Percentiles rank a stretch among this genome's conserved stretches.
Conservation (phyloP, 2,797 vertebrate genomes). For the Orientallactaga sibirica region DNA sequence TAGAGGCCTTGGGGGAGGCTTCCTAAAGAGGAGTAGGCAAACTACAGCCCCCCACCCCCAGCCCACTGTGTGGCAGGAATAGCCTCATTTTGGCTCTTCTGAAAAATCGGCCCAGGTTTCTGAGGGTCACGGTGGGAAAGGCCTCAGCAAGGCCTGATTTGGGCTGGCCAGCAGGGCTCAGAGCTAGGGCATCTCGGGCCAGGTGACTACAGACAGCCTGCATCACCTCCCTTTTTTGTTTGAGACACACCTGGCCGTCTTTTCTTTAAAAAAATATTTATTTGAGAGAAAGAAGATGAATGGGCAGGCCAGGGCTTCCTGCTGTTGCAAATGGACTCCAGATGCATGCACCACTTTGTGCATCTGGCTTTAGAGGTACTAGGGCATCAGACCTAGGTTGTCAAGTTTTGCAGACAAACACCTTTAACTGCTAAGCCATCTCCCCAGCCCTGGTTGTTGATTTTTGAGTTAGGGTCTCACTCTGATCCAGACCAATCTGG, state of each 20-base stretch:
- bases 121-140: not conserved
- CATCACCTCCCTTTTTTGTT: not conserved
- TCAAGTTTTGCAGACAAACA: too few species aligned
- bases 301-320: too few species aligned
- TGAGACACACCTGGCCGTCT: not conserved
- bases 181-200: not conserved
- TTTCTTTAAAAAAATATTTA: not conserved
- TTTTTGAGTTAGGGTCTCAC: too few species aligned
- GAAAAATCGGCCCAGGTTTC: not conserved
- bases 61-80: accelerated
- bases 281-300: too few species aligned
- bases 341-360: too few species aligned
- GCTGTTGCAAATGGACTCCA: too few species aligned
- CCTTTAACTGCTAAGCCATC: too few species aligned
- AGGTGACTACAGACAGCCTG: accelerated
- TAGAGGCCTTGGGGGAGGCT: not conserved
- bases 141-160: not conserved
- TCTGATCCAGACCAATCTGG: too few species aligned
- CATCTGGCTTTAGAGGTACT: too few species aligned
- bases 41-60: accelerated
- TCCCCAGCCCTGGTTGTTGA: too few species aligned
- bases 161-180: not conserved
- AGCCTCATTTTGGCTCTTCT: not conserved
- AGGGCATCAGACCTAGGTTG: too few species aligned
- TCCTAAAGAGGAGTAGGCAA: not conserved